Percentiles rank a stretch among this genome's conserved stretches.
Conservation (phyloP, 2,888 invertebrate species). For the Lithophane leautieri region DNA sequence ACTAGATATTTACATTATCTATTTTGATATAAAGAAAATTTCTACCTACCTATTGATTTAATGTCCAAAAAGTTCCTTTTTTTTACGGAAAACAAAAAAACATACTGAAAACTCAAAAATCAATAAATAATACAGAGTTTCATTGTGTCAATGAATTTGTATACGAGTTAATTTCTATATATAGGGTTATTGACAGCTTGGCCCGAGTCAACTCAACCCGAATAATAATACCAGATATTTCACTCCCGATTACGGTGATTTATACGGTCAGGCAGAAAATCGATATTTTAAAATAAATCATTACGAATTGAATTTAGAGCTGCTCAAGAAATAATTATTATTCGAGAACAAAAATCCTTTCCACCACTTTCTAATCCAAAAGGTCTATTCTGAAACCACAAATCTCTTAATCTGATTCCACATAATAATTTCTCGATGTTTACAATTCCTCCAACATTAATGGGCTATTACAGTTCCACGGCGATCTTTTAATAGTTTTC, state of each 20-base stretch:
- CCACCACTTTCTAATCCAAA: slow-evolving; percentile 43
- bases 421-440: slow-evolving; percentile 63
- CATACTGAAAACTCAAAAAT: neutral
- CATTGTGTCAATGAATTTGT: neutral
- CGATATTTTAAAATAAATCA: too few species aligned
- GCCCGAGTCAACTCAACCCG: too few species aligned
- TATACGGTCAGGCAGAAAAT: too few species aligned
- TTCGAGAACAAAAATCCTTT: slow-evolving; percentile 15
- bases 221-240: too few species aligned
- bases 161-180: neutral
- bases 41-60: neutral
- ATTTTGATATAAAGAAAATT: neutral
- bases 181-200: too few species aligned
- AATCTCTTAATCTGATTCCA: slow-evolving; percentile 59
- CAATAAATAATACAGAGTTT: neutral
- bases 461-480: slow-evolving; percentile 57
- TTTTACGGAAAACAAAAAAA: neutral
- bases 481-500: slow-evolving; percentile 59
- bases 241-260: too few species aligned
- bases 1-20: too few species aligned
- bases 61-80: neutral
- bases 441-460: slow-evolving; percentile 61
- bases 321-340: neutral
- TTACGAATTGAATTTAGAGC: too few species aligned
- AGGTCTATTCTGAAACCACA: slow-evolving; percentile 55